phyloP scores from a whole-genome alignment of 2,113 vertebrate genomes.

The Oncorhynchus clarkii region DNA sequence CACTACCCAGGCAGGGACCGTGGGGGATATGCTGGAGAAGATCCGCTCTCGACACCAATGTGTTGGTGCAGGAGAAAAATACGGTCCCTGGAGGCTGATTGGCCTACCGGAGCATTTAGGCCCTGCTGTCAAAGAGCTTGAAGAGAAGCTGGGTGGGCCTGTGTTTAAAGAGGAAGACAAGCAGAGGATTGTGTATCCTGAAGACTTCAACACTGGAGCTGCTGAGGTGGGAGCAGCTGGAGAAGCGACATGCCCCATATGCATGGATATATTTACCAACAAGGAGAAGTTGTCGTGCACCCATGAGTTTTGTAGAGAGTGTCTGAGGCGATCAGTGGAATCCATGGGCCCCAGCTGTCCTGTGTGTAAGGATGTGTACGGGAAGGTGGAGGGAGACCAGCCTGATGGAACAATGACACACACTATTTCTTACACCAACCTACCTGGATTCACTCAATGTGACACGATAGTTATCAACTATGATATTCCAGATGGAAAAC shows the following conservation, averaged over 20 bases:
- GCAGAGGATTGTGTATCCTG: neutral
- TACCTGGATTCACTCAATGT: neutral
- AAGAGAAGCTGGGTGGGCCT: neutral
- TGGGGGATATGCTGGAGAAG: neutral
- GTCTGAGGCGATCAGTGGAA: neutral
- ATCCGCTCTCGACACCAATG: neutral
- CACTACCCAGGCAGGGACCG: neutral
- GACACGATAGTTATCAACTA: neutral
- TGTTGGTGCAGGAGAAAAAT: neutral
- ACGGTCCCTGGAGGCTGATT: conserved; percentile 5
- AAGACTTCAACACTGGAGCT: neutral
- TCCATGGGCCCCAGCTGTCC: neutral
- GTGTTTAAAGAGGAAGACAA: conserved; percentile 33
- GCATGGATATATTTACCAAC: neutral
- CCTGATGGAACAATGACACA: neutral
- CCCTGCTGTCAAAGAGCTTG: conserved; percentile 24
- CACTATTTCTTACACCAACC: too few relatives aligned
- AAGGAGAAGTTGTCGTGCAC: neutral
- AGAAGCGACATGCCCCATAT: neutral
- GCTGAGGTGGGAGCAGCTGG: neutral
- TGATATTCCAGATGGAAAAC: neutral
- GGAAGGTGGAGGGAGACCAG: neutral
- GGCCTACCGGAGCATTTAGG: conserved; percentile 42
- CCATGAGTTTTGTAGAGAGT: conserved; percentile 1
- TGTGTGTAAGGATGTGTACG: conserved; percentile 2